Percentiles rank a stretch among this genome's conserved stretches.
phyloP scores from a whole-genome alignment of 2,797 vertebrate genomes.

The Sebastolobus alascanus region DNA sequence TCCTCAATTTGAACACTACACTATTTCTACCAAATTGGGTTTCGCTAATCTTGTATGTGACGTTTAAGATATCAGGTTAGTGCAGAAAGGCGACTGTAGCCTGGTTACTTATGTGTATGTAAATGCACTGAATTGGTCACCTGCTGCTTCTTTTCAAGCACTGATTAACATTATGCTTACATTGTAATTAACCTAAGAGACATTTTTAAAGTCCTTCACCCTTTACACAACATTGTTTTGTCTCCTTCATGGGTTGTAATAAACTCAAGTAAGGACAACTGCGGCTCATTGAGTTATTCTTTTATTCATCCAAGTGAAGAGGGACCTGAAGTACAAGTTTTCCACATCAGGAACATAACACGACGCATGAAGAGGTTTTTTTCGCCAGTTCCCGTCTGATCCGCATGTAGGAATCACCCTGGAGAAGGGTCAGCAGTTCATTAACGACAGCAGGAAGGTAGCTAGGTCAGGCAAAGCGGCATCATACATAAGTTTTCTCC shows the following conservation, averaged over 20 bases:
- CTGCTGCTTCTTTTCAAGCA: neutral
- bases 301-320: neutral
- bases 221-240: too few relatives aligned
- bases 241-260: neutral
- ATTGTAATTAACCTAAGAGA: too few relatives aligned
- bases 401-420: neutral
- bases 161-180: too few relatives aligned
- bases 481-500: conserved; percentile 17
- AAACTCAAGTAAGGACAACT: too few relatives aligned
- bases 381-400: too few relatives aligned
- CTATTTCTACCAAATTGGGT: neutral
- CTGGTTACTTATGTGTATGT: neutral
- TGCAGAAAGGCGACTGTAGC: neutral
- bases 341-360: neutral
- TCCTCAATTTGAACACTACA: neutral
- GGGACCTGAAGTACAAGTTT: neutral
- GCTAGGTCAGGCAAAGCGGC: conserved; percentile 27
- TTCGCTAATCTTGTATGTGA: neutral
- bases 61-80: neutral
- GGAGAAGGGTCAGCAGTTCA: conserved; percentile 53
- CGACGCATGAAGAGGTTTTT: neutral
- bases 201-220: too few relatives aligned
- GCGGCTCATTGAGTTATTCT: too few relatives aligned
- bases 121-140: neutral
- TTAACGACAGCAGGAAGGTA: conserved; percentile 63